Evolutionary conservation across 2,888 invertebrate species (phyloP).

Genomic region (Megaustenia siamemsis): DNA sequence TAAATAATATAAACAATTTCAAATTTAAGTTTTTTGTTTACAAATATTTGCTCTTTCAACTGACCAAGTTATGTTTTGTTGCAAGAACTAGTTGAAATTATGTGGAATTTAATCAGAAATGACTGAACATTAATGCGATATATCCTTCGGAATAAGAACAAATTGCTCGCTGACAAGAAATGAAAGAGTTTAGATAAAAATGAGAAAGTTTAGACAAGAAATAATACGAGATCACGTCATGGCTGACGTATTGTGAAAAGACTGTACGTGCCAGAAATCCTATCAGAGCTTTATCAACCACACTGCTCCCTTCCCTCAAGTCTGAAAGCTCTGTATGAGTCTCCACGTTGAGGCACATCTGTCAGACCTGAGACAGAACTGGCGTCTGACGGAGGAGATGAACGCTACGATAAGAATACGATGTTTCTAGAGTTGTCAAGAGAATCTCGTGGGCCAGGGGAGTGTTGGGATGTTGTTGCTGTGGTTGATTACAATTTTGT

Average conservation of each 20-base stretch:
- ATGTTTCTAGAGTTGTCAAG: background rate
- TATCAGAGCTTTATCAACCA: background rate
- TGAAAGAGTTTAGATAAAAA: background rate
- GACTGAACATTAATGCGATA: no score
- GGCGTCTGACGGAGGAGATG: background rate
- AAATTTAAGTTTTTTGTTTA: no score
- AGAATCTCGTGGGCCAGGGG: background rate
- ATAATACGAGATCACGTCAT: background rate
- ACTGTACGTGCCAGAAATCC: background rate
- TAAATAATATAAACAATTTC: no score
- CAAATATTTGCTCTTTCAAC: no score
- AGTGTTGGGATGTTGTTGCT: no score
- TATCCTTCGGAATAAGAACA: no score
- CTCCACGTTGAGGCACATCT: background rate
- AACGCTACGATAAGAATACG: background rate
- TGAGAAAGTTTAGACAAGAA: background rate
- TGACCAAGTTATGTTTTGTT: no score
- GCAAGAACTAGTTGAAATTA: no score
- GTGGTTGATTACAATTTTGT: no score
- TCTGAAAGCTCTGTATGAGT: background rate
- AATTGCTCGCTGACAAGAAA: background rate
- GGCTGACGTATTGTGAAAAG: background rate
- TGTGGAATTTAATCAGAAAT: no score
- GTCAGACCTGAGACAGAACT: background rate
- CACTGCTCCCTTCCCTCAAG: background rate